Evolutionary conservation across 2,113 vertebrate species (phyloP).

Genomic region (Tragelaphus buxtoni): DNA sequence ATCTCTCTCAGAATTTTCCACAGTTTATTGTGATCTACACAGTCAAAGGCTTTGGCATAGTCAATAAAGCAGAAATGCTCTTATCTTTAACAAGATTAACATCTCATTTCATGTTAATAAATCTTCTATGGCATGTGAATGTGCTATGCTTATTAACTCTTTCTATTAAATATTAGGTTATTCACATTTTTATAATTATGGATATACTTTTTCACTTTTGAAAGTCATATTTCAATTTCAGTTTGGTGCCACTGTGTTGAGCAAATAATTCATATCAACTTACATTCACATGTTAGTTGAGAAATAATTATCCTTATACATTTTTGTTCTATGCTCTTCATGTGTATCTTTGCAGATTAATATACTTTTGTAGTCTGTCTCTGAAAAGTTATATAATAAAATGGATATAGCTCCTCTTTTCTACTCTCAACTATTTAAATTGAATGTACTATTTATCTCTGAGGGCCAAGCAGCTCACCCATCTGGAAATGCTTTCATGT

Average conservation of each 20-base stretch:
- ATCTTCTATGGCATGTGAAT: background rate
- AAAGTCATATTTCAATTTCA: background rate
- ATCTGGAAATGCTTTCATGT: background rate
- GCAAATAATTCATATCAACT: background rate
- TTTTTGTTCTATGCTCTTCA: background rate
- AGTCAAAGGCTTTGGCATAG: no score
- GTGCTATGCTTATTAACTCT: background rate
- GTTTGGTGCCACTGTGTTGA: background rate
- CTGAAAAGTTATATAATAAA: background rate
- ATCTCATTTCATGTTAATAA: background rate
- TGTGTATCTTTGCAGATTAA: background rate
- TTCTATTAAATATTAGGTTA: background rate
- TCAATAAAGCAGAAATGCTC: no score
- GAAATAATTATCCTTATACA: background rate
- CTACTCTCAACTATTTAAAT: background rate
- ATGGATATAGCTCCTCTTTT: background rate
- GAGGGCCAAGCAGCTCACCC: background rate
- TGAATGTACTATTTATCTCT: background rate
- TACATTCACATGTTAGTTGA: background rate
- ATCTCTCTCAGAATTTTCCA: no score
- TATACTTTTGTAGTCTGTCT: background rate
- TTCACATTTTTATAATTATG: background rate
- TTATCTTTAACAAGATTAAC: background rate
- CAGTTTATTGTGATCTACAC: no score
- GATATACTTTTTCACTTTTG: background rate